Evolutionary conservation across 2,113 vertebrate species (phyloP).

Genomic region (Dipodomys spectabilis): DNA sequence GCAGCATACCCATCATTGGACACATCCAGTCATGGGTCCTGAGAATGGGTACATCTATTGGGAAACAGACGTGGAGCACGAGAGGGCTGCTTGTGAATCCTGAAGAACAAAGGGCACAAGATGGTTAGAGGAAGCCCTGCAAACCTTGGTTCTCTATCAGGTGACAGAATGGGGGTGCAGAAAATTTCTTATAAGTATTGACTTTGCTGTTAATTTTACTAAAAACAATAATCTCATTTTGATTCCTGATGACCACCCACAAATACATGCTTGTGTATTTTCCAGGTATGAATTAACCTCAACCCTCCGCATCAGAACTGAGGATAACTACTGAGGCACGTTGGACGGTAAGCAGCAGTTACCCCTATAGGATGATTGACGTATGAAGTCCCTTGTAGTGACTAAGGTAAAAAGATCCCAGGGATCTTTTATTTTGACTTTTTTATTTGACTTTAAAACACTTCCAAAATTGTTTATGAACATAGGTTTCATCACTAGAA

Average conservation of each 20-base stretch:
- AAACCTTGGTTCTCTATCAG: not conserved
- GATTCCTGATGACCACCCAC: not conserved
- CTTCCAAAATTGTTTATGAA: not conserved
- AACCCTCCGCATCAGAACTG: not conserved
- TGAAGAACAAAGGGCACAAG: too few relatives aligned
- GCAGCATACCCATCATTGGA: too few relatives aligned
- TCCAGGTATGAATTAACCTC: not conserved
- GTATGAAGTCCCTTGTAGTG: too few relatives aligned
- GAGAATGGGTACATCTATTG: too few relatives aligned
- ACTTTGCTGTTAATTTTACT: not conserved
- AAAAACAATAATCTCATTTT: not conserved
- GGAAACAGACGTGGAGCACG: too few relatives aligned
- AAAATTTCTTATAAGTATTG: not conserved
- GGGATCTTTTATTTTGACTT: not conserved
- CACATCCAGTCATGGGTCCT: too few relatives aligned
- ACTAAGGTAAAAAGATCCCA: too few relatives aligned
- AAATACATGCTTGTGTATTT: not conserved
- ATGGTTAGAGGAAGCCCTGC: not conserved
- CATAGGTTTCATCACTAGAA: not conserved
- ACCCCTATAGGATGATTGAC: too few relatives aligned
- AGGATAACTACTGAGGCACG: too few relatives aligned
- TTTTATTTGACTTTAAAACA: conserved; percentile 26
- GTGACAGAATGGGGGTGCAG: not conserved
- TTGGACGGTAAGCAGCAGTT: too few relatives aligned
- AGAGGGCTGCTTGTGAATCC: too few relatives aligned